Conservation (phyloP, 2,797 vertebrate species). For the Borostomias antarcticus region DNA sequence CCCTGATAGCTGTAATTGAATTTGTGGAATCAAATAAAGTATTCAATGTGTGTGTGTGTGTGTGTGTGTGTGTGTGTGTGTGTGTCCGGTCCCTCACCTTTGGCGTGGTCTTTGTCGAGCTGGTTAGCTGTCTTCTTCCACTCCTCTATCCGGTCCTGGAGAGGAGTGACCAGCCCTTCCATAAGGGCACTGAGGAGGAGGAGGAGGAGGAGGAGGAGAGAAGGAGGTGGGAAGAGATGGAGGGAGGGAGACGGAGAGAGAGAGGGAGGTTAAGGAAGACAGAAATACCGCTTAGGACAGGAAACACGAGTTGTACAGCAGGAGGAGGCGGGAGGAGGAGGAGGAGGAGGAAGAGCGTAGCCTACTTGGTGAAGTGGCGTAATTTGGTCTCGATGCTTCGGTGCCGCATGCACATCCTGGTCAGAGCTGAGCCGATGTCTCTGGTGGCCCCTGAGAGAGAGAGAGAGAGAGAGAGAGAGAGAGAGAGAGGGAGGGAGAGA, state of each 20-base stretch:
- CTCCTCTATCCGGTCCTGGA: slow-evolving; percentile 96
- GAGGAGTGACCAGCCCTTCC: slow-evolving; percentile 93
- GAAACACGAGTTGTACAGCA: neutral
- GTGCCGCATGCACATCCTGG: slow-evolving; percentile 98
- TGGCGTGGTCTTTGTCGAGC: slow-evolving; percentile 96
- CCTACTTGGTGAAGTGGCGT: slow-evolving; percentile 96
- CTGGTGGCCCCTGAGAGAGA: slow-evolving; percentile 86
- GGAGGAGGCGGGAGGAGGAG: too few species aligned
- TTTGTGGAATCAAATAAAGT: too few species aligned
- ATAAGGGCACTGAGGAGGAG: slow-evolving; percentile 82
- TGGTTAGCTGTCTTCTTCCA: slow-evolving; percentile 97
- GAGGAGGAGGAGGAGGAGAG: slow-evolving; percentile 8
- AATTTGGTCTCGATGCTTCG: slow-evolving; percentile 97
- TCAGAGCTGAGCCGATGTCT: slow-evolving; percentile 94
- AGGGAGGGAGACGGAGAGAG: slow-evolving; percentile 12
- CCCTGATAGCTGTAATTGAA: too few species aligned
- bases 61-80: fast-evolving
- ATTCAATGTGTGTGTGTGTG: neutral
- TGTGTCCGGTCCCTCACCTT: slow-evolving; percentile 75
- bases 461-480: slow-evolving; percentile 33
- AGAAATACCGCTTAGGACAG: neutral
- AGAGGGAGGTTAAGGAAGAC: neutral
- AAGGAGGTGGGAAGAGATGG: slow-evolving; percentile 1
- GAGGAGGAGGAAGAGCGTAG: slow-evolving; percentile 2
- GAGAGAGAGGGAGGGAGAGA: slow-evolving; percentile 7